phyloP scores from a whole-genome alignment of 1,140 invertebrate species.

The Zaprionus kolodkinae region DNA sequence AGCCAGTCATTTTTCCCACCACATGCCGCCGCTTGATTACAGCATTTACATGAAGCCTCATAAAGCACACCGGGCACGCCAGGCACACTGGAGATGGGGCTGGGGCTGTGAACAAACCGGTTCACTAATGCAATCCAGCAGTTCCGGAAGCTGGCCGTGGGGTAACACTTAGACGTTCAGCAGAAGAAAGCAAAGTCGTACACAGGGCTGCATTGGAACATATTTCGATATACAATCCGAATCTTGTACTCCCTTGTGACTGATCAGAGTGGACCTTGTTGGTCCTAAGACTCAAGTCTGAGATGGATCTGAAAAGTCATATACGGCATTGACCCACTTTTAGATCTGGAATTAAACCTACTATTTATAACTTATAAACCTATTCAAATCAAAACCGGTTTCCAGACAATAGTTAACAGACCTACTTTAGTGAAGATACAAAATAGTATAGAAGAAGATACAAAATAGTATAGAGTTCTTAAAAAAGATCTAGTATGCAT shows the following conservation, averaged over 20 bases:
- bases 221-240: not conserved
- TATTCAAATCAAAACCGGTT: not conserved
- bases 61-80: constrained; percentile 12
- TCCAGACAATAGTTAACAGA: no score
- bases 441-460: no score
- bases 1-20: constrained; percentile 66
- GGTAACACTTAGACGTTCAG: constrained; percentile 15
- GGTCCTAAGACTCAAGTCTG: no score
- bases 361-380: not conserved
- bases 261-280: no score
- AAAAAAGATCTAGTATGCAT: no score
- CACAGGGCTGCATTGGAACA: constrained; percentile 18
- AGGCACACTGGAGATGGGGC: no score
- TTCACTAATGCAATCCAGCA: constrained; percentile 29
- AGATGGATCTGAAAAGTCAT: no score
- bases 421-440: no score
- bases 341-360: not conserved
- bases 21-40: constrained; percentile 48
- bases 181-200: constrained; percentile 14
- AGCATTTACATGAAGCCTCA: constrained; percentile 37
- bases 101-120: constrained; percentile 43
- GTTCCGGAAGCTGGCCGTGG: constrained; percentile 21
- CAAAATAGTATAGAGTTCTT: no score
- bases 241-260: not conserved
- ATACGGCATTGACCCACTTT: no score